Conservation (phyloP, 2,113 vertebrate genomes). For the Delphinapterus leucas region DNA sequence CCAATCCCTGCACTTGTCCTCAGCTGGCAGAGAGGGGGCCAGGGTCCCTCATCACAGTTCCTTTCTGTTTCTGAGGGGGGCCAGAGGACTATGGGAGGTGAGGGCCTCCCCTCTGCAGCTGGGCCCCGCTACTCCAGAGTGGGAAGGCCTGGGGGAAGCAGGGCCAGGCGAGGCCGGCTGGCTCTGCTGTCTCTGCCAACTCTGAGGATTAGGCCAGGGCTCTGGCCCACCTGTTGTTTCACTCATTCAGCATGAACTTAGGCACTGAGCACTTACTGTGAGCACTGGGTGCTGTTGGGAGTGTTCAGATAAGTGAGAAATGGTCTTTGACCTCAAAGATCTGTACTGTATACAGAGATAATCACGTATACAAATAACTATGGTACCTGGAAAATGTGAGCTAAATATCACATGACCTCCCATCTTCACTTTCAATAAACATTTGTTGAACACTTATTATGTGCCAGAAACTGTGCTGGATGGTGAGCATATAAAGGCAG, state of each 20-base stretch:
- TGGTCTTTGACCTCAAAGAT: slow-evolving; percentile 27
- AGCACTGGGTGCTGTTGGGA: not conserved
- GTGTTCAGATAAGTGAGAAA: not conserved
- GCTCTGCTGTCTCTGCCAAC: slow-evolving; percentile 56
- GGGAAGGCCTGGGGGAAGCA: not conserved
- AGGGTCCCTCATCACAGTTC: not conserved
- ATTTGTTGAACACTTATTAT: not conserved
- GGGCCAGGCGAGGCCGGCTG: slow-evolving; percentile 43
- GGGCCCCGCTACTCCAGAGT: not conserved
- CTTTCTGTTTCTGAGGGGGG: not conserved
- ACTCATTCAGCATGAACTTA: slow-evolving; percentile 27
- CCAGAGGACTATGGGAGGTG: not conserved
- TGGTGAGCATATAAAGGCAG: not conserved
- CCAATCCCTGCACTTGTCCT: not conserved
- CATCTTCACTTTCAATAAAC: not conserved
- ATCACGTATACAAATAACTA: not conserved
- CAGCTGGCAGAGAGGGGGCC: not conserved
- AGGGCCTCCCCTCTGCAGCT: slow-evolving; percentile 48
- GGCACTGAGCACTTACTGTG: not conserved
- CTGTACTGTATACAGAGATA: not conserved
- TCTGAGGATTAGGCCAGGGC: slow-evolving; percentile 63
- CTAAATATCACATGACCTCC: not conserved
- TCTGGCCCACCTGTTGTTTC: slow-evolving; percentile 68
- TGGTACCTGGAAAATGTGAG: not conserved
- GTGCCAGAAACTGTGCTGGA: not conserved